These are phyloP conservation scores for Heliconius hortense DNA, from an alignment of 2,888 invertebrate species.

Conservation along the genomic window DNA sequence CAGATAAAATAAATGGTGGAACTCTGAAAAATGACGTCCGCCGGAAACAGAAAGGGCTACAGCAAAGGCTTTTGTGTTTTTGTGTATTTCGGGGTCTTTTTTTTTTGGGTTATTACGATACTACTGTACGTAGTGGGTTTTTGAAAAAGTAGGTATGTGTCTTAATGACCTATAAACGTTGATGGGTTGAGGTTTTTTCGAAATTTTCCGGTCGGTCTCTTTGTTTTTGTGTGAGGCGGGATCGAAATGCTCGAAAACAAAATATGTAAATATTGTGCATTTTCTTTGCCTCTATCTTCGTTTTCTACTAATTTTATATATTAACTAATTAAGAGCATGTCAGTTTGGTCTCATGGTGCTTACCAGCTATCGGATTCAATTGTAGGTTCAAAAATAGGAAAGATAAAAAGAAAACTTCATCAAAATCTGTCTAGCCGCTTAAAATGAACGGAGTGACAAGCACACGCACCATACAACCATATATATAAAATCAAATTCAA, in stretches of 20 bases:
- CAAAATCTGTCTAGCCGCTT: too few relatives aligned
- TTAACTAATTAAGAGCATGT: neutral
- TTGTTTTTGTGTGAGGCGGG: constrained; percentile 1
- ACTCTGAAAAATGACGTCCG: constrained; percentile 79
- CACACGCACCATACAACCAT: neutral
- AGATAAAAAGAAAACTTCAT: too few relatives aligned
- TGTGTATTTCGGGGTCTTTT: constrained; percentile 41
- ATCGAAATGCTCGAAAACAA: neutral
- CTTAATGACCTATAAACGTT: constrained; percentile 39
- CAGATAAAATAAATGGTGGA: constrained; percentile 81
- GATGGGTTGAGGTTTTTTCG: constrained; percentile 30
- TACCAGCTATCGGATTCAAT: too few relatives aligned
- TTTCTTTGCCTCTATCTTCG: neutral
- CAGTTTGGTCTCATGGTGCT: too few relatives aligned
- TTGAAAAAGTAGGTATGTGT: constrained; percentile 32
- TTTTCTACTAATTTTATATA: neutral
- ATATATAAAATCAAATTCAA: neutral
- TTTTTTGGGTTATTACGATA: constrained; percentile 29
- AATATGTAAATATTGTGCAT: neutral
- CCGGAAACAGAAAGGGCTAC: constrained; percentile 72
- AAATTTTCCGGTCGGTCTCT: constrained; percentile 14
- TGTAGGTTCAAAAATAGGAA: too few relatives aligned
- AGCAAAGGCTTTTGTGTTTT: constrained; percentile 61
- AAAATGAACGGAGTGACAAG: neutral
- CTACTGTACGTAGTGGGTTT: constrained; percentile 28